Evolutionary conservation across 2,888 invertebrate species (phyloP), one percentile per base, ranked within the genome.

Genomic region (Ctena decussata): DNA sequence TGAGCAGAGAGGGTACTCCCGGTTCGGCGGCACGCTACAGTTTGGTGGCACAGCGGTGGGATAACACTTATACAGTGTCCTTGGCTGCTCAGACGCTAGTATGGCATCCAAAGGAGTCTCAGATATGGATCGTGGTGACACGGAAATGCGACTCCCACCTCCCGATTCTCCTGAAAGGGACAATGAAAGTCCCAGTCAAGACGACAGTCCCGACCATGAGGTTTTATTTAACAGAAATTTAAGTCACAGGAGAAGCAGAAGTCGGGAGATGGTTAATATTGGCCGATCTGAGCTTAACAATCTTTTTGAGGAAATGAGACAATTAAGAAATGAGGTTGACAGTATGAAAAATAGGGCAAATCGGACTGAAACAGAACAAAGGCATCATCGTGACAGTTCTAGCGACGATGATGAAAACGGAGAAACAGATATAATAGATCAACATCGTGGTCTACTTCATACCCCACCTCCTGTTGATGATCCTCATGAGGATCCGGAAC

Each of bases 21-120:
- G 27, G 44, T 6, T 72, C 72, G 72, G 27, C 72, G 72, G 72
- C 72, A 72, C 72, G 72, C 72, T 72, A 72, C 72, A 72, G 72
- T 72, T 60, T 72, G 72, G 41, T 46, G 72, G 72, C 70, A 69
- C 72, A 72, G 72, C 72, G 44, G 72, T 72, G 72, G 46, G 30
- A 72, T 72, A 32, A 21, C 21, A 11, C 3, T 21, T n/a, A 32
- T 35, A 32, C 35, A 35, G 65, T 65, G 35, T 27, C 60, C 24
- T n/a, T 35, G 15, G 5, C 18, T 65, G 65, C 65, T 35, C 65
- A 65, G 65, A 35, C 65, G 35, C 65, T 3, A 65, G 12, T 35
- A 35, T 65, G 65, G 65, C 65, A 18, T 32, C 65, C 65, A 65
- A 65, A 5, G 35, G 65, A 65, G 6, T 35, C 35, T 35, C 18